A percentile compares a stretch with the other conserved stretches of the same genome.
phyloP scores from a whole-genome alignment of 2,113 vertebrate species.

The Pseudorasbora parva region DNA sequence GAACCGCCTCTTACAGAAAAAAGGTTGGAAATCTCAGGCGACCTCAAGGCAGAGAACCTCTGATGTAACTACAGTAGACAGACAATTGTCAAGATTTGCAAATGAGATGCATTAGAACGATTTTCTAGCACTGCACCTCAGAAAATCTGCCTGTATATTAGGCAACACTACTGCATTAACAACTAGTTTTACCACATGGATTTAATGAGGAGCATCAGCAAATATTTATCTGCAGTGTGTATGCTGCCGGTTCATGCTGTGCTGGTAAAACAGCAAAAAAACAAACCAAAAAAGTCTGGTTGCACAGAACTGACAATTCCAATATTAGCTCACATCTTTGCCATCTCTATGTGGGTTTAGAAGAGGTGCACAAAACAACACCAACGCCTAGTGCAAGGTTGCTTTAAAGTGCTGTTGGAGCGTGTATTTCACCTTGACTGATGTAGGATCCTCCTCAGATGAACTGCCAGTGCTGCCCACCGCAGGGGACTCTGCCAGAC shows the following conservation, averaged over 20 bases:
- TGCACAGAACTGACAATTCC: background rate
- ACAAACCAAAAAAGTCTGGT: background rate
- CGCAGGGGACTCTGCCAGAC: conserved; percentile 3
- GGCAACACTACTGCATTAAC: background rate
- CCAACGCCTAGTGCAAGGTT: conserved; percentile 8
- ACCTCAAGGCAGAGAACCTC: background rate
- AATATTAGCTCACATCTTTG: conserved; percentile 17
- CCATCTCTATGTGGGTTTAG: background rate
- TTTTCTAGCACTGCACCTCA: conserved; percentile 1
- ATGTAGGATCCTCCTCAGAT: conserved; percentile 11
- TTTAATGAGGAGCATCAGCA: background rate
- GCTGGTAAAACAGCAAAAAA: background rate
- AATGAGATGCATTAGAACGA: background rate
- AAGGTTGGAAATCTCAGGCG: background rate
- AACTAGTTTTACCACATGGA: background rate
- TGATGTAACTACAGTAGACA: background rate
- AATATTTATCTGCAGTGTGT: background rate
- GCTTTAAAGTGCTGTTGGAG: conserved; percentile 25
- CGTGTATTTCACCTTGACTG: conserved; percentile 12
- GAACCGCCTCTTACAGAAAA: background rate
- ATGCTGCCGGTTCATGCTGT: background rate
- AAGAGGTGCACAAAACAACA: conserved; percentile 12
- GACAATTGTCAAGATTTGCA: background rate
- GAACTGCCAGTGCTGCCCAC: background rate
- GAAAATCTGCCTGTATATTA: background rate